These are phyloP conservation scores for Hycleus phaleratus DNA, from an alignment of 1,140 invertebrate genomes.

Conservation along the genomic window DNA sequence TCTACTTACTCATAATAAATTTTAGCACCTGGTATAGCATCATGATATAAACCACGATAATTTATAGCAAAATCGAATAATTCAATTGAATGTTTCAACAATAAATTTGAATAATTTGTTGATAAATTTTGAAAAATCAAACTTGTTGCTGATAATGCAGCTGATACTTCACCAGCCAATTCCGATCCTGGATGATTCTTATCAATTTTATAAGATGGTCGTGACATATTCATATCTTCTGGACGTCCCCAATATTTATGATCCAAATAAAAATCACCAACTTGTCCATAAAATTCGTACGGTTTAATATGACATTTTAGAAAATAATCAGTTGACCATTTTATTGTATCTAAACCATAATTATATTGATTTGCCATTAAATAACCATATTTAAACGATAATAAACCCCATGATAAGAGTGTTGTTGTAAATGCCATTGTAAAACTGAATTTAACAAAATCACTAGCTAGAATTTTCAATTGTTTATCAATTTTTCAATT, in stretches of 20 bases:
- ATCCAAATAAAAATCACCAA: slow-evolving; percentile 49
- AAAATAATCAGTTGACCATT: slow-evolving; percentile 58
- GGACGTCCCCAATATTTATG: slow-evolving; percentile 53
- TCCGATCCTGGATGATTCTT: slow-evolving; percentile 51
- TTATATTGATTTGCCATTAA: slow-evolving; percentile 36
- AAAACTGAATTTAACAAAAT: slow-evolving; percentile 59
- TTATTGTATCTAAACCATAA: slow-evolving; percentile 42
- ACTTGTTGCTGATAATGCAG: slow-evolving; percentile 51
- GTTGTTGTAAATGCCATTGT: slow-evolving; percentile 55
- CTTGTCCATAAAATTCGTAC: slow-evolving; percentile 52
- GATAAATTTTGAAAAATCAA: slow-evolving; percentile 46
- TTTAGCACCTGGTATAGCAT: slow-evolving; percentile 48
- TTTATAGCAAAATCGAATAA: slow-evolving; percentile 54
- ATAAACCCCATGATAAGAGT: slow-evolving; percentile 51
- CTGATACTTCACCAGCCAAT: slow-evolving; percentile 54
- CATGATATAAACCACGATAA: slow-evolving; percentile 50
- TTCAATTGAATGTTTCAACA: slow-evolving; percentile 47
- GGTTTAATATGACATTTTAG: slow-evolving; percentile 51
- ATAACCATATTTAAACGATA: slow-evolving; percentile 51
- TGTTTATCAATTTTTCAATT: background rate
- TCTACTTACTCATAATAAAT: slow-evolving; percentile 47
- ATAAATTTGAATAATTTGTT: slow-evolving; percentile 43
- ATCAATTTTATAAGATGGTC: slow-evolving; percentile 55
- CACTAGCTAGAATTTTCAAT: slow-evolving; percentile 47
- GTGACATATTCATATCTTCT: slow-evolving; percentile 52